These are phyloP conservation scores for Nasalis larvatus DNA, from an alignment of 2,113 vertebrate species.

Conservation along the genomic window DNA sequence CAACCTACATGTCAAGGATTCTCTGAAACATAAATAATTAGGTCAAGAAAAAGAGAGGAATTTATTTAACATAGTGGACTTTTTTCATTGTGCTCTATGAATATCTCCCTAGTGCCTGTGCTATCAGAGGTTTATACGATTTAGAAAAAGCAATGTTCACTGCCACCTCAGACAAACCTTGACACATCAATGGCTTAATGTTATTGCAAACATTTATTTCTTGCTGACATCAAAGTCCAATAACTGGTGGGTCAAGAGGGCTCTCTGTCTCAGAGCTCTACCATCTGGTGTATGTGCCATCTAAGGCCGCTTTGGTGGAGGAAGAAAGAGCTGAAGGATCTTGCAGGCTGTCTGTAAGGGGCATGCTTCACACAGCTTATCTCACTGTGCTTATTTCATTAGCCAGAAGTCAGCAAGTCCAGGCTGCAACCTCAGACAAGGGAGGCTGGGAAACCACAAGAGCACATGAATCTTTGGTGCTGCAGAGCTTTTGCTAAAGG, in stretches of 20 bases:
- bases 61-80: background rate
- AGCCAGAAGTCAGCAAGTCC: background rate
- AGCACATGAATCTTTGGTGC: background rate
- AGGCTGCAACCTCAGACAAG: background rate
- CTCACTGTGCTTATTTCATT: background rate
- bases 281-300: background rate
- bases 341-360: background rate
- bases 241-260: background rate
- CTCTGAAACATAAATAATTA: background rate
- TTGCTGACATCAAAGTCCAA: background rate
- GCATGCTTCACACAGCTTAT: background rate
- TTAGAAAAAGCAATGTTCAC: background rate
- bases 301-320: background rate
- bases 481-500: background rate
- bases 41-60: background rate
- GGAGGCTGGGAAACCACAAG: background rate
- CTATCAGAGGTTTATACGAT: background rate
- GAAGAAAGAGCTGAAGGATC: background rate
- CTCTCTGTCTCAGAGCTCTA: background rate
- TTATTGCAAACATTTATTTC: background rate
- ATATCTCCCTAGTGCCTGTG: background rate
- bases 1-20: background rate
- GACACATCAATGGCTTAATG: background rate
- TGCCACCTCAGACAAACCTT: background rate
- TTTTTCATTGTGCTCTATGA: background rate